These are phyloP conservation scores for Lordiphosa stackelbergi DNA, from an alignment of 1,140 invertebrate species.

Conservation along the genomic window DNA sequence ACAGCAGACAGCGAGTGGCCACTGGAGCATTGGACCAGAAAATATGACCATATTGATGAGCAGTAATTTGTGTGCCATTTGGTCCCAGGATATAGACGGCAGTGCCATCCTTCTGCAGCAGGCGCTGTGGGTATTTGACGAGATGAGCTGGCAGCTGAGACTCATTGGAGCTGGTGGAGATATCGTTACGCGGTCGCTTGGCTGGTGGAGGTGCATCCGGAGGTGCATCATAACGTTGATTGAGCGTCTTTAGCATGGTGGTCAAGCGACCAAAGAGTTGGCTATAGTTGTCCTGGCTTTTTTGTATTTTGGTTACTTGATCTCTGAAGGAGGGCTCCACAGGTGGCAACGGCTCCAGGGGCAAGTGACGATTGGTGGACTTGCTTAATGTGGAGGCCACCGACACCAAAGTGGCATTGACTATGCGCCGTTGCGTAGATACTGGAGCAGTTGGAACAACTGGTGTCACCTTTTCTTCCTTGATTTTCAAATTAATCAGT, in stretches of 20 bases:
- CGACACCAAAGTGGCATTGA: slow-evolving; percentile 38
- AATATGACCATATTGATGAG: slow-evolving; percentile 46
- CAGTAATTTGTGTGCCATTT: slow-evolving; percentile 66
- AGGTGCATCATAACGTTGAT: slow-evolving; percentile 46
- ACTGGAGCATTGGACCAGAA: slow-evolving; percentile 66
- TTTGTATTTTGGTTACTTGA: slow-evolving; percentile 38
- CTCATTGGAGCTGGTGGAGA: slow-evolving; percentile 41
- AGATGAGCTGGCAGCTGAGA: slow-evolving; percentile 12
- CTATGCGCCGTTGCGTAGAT: slow-evolving; percentile 11
- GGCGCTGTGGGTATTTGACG: slow-evolving; percentile 35
- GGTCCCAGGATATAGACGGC: slow-evolving; percentile 57
- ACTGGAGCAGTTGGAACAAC: not conserved
- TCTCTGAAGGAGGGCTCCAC: slow-evolving; percentile 27
- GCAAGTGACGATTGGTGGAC: not conserved
- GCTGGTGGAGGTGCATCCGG: slow-evolving; percentile 11
- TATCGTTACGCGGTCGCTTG: slow-evolving; percentile 24
- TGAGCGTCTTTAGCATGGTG: slow-evolving; percentile 37
- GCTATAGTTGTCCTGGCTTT: slow-evolving; percentile 41
- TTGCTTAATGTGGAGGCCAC: slow-evolving; percentile 12
- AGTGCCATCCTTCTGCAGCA: slow-evolving; percentile 22
- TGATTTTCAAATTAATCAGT: not conserved
- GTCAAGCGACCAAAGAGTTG: slow-evolving; percentile 30
- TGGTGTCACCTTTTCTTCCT: not conserved
- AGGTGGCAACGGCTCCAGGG: slow-evolving; percentile 27
- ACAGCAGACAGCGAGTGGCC: slow-evolving; percentile 71